Conservation (phyloP, 1,140 invertebrate genomes). For the Oncopeltus fasciatus region DNA sequence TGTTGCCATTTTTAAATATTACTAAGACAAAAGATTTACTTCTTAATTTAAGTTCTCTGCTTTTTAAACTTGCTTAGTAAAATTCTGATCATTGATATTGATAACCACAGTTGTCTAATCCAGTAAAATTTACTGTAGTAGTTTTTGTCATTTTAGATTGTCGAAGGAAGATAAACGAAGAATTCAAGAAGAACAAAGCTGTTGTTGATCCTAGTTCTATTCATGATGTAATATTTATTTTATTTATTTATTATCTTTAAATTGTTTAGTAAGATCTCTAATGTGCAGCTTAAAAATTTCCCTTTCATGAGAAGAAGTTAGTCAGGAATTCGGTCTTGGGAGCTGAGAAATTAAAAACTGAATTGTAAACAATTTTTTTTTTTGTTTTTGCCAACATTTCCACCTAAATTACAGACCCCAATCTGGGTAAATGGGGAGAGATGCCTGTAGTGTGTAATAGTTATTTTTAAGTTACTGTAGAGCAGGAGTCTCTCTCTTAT, state of each 20-base stretch:
- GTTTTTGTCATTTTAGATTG: constrained; percentile 28
- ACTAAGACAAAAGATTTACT: neutral
- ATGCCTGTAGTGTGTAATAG: too few relatives aligned
- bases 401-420: too few relatives aligned
- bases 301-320: neutral
- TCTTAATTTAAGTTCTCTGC: neutral
- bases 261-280: neutral
- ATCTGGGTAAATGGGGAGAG: too few relatives aligned
- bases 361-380: too few relatives aligned
- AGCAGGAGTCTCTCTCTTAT: too few relatives aligned
- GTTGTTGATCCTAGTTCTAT: constrained; percentile 37
- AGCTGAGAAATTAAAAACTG: neutral
- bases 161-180: constrained; percentile 46
- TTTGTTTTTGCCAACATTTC: too few relatives aligned
- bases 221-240: constrained; percentile 33
- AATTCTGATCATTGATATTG: neutral
- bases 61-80: neutral
- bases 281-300: neutral
- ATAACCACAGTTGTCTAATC: neutral
- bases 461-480: too few relatives aligned
- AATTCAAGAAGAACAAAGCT: constrained; percentile 44
- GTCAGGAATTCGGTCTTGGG: neutral
- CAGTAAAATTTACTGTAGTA: neutral
- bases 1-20: too few relatives aligned
- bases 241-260: neutral